Conservation (phyloP, 2,113 vertebrate species). For the Astatotilapia flaviijosephi region DNA sequence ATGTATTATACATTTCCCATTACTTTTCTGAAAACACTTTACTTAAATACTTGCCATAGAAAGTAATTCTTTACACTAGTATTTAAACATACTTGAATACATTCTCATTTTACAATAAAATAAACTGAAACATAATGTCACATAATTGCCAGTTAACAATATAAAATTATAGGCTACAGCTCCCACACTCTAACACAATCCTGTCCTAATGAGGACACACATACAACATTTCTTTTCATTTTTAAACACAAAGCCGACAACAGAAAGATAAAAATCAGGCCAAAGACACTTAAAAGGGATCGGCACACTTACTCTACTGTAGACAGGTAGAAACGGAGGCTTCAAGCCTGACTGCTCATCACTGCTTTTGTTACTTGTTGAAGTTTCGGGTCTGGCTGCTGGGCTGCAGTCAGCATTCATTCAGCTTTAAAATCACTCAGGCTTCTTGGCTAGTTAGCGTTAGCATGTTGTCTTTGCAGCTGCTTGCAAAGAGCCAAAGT, state of each 20-base stretch:
- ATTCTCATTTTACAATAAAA: background rate
- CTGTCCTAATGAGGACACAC: background rate
- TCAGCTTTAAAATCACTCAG: background rate
- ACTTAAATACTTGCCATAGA: background rate
- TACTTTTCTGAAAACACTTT: background rate
- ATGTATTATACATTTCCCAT: background rate
- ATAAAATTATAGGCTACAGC: background rate
- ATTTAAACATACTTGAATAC: background rate
- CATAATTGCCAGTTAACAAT: background rate
- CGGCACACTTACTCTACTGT: background rate
- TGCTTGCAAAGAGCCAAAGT: background rate
- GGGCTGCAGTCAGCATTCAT: background rate
- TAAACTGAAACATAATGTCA: background rate
- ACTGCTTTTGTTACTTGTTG: background rate
- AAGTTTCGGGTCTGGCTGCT: background rate
- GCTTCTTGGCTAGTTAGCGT: accelerated
- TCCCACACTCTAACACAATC: background rate
- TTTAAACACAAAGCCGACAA: background rate
- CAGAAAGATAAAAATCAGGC: background rate
- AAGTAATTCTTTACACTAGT: background rate
- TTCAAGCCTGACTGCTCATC: background rate
- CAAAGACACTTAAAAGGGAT: background rate
- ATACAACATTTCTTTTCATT: background rate
- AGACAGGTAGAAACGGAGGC: background rate
- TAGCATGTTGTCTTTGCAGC: background rate